These are phyloP conservation scores for Tuberolachnus salignus DNA, from an alignment of 2,888 invertebrate genomes.

Conservation along the genomic window DNA sequence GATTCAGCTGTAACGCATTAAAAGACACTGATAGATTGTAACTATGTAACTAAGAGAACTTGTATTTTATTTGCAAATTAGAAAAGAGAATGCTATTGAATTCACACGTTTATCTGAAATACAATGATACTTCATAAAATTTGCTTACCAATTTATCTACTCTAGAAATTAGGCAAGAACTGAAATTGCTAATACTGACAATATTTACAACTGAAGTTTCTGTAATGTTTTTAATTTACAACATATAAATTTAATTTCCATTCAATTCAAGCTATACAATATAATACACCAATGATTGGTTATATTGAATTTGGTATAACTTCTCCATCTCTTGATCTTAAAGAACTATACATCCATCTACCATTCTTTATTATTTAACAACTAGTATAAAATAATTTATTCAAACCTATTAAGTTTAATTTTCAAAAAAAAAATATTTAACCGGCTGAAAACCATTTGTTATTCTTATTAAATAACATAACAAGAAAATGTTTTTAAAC, in stretches of 20 bases:
- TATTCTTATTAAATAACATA: background rate
- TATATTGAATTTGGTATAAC: background rate
- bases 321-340: background rate
- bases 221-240: constrained; percentile 1
- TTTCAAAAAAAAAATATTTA: constrained; percentile 18
- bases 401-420: background rate
- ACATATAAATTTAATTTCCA: constrained; percentile 9
- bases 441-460: background rate
- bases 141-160: background rate
- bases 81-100: background rate
- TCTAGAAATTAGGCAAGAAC: background rate
- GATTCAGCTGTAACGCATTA: constrained; percentile 22
- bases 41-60: background rate
- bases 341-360: background rate
- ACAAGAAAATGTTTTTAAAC: background rate
- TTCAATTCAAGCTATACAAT: constrained; percentile 11
- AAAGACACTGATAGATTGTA: background rate
- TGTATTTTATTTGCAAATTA: constrained; percentile 15
- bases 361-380: background rate
- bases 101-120: constrained; percentile 15
- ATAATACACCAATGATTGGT: background rate
- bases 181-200: background rate
- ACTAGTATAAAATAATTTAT: constrained; percentile 3
- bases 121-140: constrained; percentile 4
- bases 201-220: constrained; percentile 37